Base-by-base conservation (phyloP, 2,797 vertebrate genomes). In the Capromys pilorides region DNA sequence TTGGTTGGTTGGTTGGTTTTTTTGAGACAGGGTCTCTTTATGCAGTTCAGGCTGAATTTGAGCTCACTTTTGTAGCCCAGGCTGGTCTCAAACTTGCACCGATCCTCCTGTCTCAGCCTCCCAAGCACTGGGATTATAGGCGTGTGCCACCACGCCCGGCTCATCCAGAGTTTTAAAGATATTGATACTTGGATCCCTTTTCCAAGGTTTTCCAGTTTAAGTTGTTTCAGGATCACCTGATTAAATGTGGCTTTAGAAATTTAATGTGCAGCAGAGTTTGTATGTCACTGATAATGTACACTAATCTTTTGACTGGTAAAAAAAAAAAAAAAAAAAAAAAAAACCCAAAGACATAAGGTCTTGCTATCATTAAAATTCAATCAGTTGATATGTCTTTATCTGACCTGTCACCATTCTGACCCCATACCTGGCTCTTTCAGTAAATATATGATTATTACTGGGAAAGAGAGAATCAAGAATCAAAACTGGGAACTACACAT, bases 301-400 rank as follows among this genome's bases (percentile, higher is more conserved):
- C 82, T 33, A 41, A 80, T 85, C 22, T 36, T 85, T 71, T 54
- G 21, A 61, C 75, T 90, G 26, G 51, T 59, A 33, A 90, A 39
- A 86, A 92, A 94, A 18, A 54, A 88, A 39, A 86, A 90, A n/a
- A n/a, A n/a, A 90, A 39, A 86, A 92, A 94, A 13, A 51, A 90
- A 39, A 86, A 90, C 92, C 28, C 51, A 78, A 96, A 94, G 28
- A 57, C 33, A 61, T 1, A 61, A 22, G 36, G 6, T 51, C 45
- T 26, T 89, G 39, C 19, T 83, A 77, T 16, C 59, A 5, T 75
- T 92, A 77, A n/a, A 86, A 85, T 79, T 69, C 61, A 73, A 8
- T 94, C 59, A 91, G 87, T 85, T 84, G 75, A 71, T 71, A 79
- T 28, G 79, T 73, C 6, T 51, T 85, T 94, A 87, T 66, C 14